Percentiles rank a stretch among this genome's conserved stretches.
phyloP scores from a whole-genome alignment of 1,140 invertebrate species.

The Hesperophylax magnus region DNA sequence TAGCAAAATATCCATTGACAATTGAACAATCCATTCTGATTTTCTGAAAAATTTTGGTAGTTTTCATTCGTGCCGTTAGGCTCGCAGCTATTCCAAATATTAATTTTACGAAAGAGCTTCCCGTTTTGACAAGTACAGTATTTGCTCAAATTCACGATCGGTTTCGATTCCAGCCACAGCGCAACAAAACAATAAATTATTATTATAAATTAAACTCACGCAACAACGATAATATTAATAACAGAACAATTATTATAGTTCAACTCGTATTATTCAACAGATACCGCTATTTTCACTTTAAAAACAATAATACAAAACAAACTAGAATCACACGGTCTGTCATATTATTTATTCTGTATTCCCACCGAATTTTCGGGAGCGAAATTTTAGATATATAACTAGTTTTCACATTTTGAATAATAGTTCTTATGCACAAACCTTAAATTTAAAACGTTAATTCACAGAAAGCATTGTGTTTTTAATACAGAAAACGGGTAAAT shows the following conservation, averaged over 20 bases:
- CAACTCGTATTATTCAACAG: neutral
- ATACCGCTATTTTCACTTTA: constrained; percentile 24
- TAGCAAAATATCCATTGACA: too few relatives aligned
- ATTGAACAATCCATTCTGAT: too few relatives aligned
- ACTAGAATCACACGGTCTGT: constrained; percentile 26
- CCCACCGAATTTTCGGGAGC: constrained; percentile 33
- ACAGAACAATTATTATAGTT: neutral
- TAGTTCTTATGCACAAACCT: neutral
- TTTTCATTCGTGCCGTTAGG: neutral
- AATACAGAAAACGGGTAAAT: constrained; percentile 29
- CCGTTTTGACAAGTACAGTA: too few relatives aligned
- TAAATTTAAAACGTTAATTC: constrained; percentile 10
- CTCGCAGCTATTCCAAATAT: too few relatives aligned
- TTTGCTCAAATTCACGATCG: neutral
- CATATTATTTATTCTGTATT: neutral
- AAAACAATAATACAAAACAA: constrained; percentile 32
- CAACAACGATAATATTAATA: neutral
- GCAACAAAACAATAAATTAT: constrained; percentile 22
- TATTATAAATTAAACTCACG: constrained; percentile 9
- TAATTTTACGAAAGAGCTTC: too few relatives aligned
- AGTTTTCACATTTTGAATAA: constrained; percentile 15
- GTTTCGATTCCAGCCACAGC: constrained; percentile 1
- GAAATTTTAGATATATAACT: neutral
- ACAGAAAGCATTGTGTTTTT: constrained; percentile 16
- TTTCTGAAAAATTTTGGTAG: too few relatives aligned